A percentile compares a stretch with the other conserved stretches of the same genome.
Conservation (phyloP, 1,140 invertebrate species). For the Teleogryllus occipitalis region DNA sequence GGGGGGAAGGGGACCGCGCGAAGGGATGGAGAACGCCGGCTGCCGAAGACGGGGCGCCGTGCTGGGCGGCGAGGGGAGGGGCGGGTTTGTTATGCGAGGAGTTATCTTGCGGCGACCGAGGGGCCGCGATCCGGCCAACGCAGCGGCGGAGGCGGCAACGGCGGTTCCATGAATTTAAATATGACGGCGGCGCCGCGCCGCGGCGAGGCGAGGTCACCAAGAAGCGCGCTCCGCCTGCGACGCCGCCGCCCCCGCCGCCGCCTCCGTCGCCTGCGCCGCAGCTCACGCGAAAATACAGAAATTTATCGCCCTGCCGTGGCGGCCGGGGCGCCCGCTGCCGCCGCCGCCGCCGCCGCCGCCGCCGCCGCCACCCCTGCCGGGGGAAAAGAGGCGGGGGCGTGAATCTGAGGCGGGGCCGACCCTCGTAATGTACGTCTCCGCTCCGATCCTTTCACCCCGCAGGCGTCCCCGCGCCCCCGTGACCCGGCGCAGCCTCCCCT, state of each 20-base stretch:
- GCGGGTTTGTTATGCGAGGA: neutral
- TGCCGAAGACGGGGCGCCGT: too few species aligned
- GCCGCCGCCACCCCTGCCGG: neutral
- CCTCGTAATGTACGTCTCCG: conserved; percentile 3
- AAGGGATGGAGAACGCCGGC: too few species aligned
- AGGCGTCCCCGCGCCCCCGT: too few species aligned
- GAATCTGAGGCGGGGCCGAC: neutral
- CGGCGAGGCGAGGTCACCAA: neutral
- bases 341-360: too few species aligned
- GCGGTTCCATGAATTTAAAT: neutral
- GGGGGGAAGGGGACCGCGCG: too few species aligned
- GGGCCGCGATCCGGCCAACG: neutral
- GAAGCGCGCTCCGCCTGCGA: neutral
- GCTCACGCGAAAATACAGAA: conserved; percentile 3
- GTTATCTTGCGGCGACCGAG: neutral
- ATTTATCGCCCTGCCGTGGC: neutral
- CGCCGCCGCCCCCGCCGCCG: too few species aligned
- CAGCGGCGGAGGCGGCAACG: too few species aligned
- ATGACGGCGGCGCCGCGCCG: neutral
- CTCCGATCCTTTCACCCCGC: neutral
- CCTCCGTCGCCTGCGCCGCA: too few species aligned
- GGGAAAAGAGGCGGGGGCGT: neutral
- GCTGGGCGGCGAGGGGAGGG: too few species aligned
- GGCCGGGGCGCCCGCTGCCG: too few species aligned
- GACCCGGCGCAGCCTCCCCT: too few species aligned